phyloP scores from a whole-genome alignment of 2,888 invertebrate genomes.

The Hofmannophila pseudospretella region DNA sequence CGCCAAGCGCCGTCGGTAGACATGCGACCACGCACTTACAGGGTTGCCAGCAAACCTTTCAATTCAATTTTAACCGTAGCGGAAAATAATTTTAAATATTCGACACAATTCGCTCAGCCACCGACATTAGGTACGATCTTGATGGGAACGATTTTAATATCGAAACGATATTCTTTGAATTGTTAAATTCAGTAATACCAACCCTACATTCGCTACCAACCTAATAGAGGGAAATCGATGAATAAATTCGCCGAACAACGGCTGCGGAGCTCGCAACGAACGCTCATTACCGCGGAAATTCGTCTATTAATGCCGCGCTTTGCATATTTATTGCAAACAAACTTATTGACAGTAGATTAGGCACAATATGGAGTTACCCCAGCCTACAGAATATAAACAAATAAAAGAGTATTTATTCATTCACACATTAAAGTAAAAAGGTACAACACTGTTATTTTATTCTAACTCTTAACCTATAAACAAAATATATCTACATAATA shows the following conservation, averaged over 20 bases:
- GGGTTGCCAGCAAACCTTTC: background rate
- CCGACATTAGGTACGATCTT: no score
- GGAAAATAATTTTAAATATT: background rate
- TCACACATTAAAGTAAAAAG: no score
- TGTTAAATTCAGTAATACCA: no score
- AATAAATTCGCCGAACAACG: constrained; percentile 42
- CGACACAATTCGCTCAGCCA: background rate
- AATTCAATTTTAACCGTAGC: background rate
- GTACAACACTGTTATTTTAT: no score
- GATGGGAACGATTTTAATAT: no score
- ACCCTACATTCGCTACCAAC: no score
- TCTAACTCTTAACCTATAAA: no score
- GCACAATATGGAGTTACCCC: no score
- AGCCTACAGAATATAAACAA: background rate
- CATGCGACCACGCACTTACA: background rate
- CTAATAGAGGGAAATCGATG: constrained; percentile 49
- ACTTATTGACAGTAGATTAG: constrained; percentile 7
- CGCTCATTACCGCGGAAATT: constrained; percentile 30
- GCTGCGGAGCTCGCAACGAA: constrained; percentile 22
- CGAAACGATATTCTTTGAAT: no score
- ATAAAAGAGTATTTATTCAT: no score
- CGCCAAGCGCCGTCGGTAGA: constrained; percentile 22
- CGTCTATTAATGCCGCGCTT: constrained; percentile 18
- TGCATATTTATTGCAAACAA: constrained; percentile 15
- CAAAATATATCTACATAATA: no score